phyloP scores from a whole-genome alignment of 1,140 invertebrate species.

The Diploscapter pachys region DNA sequence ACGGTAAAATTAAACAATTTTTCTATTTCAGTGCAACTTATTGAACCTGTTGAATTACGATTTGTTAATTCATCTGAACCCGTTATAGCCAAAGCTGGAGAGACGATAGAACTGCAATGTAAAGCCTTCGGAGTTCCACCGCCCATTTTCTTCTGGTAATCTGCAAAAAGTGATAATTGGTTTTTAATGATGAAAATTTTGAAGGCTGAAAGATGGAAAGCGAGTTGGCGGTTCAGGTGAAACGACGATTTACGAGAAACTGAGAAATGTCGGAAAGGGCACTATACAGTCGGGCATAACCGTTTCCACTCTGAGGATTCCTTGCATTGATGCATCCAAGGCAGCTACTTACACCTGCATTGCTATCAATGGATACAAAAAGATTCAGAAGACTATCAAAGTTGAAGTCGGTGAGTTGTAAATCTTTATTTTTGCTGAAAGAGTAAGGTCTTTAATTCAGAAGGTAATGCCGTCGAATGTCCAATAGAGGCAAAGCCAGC shows the following conservation, averaged over 20 bases:
- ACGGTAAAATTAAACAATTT: background rate
- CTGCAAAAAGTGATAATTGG: background rate
- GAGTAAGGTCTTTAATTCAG: background rate
- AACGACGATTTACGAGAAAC: constrained; percentile 13
- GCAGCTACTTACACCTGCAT: constrained; percentile 16
- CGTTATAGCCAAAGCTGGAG: background rate
- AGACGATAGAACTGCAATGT: constrained; percentile 5
- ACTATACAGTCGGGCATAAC: constrained; percentile 7
- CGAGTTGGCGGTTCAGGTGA: constrained; percentile 1
- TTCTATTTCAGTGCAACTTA: constrained; percentile 10
- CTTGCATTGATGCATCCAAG: background rate
- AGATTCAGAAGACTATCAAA: constrained; percentile 2
- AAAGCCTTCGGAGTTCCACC: constrained; percentile 13
- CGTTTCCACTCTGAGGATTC: background rate
- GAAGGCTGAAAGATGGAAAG: constrained; percentile 14
- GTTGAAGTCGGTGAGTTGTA: constrained; percentile 13
- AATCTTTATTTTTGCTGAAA: background rate
- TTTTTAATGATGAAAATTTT: background rate
- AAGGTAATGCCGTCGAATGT: background rate
- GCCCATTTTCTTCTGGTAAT: constrained; percentile 13
- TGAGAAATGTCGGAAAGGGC: background rate
- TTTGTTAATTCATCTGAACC: background rate
- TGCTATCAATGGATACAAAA: constrained; percentile 16
- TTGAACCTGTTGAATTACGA: constrained; percentile 2
- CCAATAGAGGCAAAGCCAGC: constrained; percentile 31